Evolutionary conservation across 2,888 invertebrate genomes (phyloP), one percentile per base, ranked within the genome.

Genomic region (Diarsia brunnea): DNA sequence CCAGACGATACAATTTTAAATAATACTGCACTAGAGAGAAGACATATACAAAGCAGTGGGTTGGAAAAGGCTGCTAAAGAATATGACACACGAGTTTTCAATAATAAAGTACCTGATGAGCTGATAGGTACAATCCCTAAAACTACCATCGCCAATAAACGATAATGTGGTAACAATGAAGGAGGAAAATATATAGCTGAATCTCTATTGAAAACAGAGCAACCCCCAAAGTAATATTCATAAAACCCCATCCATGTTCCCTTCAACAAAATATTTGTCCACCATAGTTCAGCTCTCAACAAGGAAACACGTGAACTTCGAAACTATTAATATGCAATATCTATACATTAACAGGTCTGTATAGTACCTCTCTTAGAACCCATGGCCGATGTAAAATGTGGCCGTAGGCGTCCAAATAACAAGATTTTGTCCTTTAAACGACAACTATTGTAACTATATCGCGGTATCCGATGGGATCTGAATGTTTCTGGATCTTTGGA

Each of bases 381-480:
- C 81, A 61, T 73, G 75, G 73, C 66, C 76, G 84, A 84, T 91
- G 93, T 95, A 91, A 95, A 93, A 93, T 95, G 93, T 91, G 89
- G 88, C 91, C 85, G 95, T 94, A 91, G 95, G 94, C 95, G 95
- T 91, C 93, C 93, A 89, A 94, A 95, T 94, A 95, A 96, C 96
- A 96, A 95, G 95, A 93, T 92, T 95, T 94, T 93, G 95, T 95
- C 94, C 92, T 96, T 91, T 95, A 95, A 95, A 94, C 94, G 95
- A 96, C 95, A 95, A 93, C 94, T 91, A 94, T 95, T 95, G 95
- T 95, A 93, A 92, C 91, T 93, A 93, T 93, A 94, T 93, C 93
- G 90, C 89, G 84, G 84, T 91, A 92, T 92, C 90, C 91, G 92
- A 92, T 90, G 92, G 89, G 91, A 95, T 95, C 94, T 93, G 88